phyloP scores from a whole-genome alignment of 2,113 vertebrate genomes.

The Nasalis larvatus region DNA sequence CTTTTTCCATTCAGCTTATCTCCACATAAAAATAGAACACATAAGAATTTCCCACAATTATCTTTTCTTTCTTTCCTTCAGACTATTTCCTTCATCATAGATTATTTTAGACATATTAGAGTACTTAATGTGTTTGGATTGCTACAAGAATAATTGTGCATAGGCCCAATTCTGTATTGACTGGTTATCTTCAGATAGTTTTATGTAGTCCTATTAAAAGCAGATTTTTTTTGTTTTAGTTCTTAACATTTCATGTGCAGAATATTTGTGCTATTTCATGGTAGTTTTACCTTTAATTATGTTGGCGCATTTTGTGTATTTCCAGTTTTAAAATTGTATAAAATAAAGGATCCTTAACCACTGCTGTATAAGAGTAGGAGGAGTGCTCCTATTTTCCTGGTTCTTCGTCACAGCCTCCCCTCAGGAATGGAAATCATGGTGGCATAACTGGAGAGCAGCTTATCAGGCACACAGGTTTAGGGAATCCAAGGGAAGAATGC shows the following conservation, averaged over 20 bases:
- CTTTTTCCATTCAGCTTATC: background rate
- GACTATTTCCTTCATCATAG: background rate
- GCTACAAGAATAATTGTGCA: background rate
- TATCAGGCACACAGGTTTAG: background rate
- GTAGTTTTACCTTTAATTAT: background rate
- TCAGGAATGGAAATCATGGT: background rate
- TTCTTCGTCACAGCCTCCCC: background rate
- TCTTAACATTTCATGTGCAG: background rate
- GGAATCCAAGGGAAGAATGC: background rate
- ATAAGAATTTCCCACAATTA: background rate
- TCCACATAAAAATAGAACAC: background rate
- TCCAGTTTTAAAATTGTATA: background rate
- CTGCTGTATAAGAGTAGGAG: background rate
- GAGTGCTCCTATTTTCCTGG: background rate
- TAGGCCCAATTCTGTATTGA: background rate
- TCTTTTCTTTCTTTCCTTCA: background rate
- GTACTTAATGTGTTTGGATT: background rate
- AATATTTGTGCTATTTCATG: constrained; percentile 19
- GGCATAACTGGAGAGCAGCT: background rate
- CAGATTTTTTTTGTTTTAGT: background rate
- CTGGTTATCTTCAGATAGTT: background rate
- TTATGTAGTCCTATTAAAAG: background rate
- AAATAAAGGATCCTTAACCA: background rate
- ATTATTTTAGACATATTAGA: background rate
- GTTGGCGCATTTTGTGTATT: background rate